These are phyloP conservation scores for Xylophagus ater DNA, from an alignment of 2,888 invertebrate genomes.

Conservation along the genomic window DNA sequence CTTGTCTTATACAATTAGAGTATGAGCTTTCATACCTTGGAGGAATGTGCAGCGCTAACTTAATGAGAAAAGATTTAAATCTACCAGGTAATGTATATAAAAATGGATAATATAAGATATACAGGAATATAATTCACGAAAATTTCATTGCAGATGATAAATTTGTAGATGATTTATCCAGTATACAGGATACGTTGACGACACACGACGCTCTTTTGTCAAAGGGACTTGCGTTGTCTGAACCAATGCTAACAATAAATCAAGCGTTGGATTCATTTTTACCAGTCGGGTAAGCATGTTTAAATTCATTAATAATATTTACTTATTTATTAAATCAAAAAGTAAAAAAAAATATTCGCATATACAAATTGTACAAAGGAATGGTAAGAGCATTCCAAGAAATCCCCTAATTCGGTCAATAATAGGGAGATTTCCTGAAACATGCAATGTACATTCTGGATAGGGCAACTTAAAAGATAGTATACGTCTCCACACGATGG, in stretches of 20 bases:
- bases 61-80: conserved; percentile 71
- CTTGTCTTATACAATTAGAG: conserved; percentile 55
- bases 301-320: too few relatives aligned
- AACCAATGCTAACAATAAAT: conserved; percentile 70
- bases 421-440: too few relatives aligned
- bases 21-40: conserved; percentile 83
- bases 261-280: conserved; percentile 84
- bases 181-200: conserved; percentile 51
- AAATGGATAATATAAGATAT: not conserved
- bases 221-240: conserved; percentile 80
- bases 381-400: too few relatives aligned
- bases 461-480: too few relatives aligned
- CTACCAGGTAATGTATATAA: conserved; percentile 42
- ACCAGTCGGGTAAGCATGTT: conserved; percentile 68
- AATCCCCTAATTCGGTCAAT: too few relatives aligned
- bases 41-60: conserved; percentile 80
- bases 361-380: too few relatives aligned
- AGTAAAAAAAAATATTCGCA: too few relatives aligned
- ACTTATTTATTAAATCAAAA: too few relatives aligned
- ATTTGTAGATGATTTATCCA: conserved; percentile 57
- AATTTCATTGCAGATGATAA: conserved; percentile 44
- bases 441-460: too few relatives aligned
- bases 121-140: not conserved
- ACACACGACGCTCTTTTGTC: conserved; percentile 59
- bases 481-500: too few relatives aligned